Evolutionary conservation across 2,888 invertebrate species (phyloP), one percentile per base, ranked within the genome.

Genomic region (Pyrocoelia pectoralis): DNA sequence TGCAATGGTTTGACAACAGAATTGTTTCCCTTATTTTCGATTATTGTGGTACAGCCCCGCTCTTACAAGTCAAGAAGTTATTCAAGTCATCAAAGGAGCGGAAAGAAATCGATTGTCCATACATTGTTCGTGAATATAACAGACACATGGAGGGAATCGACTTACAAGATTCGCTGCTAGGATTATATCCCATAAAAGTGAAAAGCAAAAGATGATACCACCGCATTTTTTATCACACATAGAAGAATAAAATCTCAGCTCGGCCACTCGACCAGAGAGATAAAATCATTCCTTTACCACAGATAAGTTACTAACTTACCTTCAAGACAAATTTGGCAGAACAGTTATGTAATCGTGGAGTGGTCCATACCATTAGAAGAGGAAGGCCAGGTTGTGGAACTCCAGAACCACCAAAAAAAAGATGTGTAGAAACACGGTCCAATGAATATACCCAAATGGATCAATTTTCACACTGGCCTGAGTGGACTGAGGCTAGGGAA

Each of bases 201-300:
- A 65, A 24, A 61, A 67, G 67, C 40, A 54, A 55, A 15, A 71
- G 69, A 43, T 70, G 71, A 62, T 70, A 69, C 41, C 56, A 67
- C 12, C 56, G 61, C 4, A 65, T 70, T 8, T 71, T 70, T 48
- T 69, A 61, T 56, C 67, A 68, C 70, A 15, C 63, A 59, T 14
- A 55, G 58, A 56, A 52, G 58, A 61, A 64, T 59, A 1, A 56
- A 63, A 41, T 54, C 10, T 13, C 58, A 49, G 40, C 29, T 38
- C 18, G 52, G 58, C 15, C 2, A 24, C 24, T 24, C n/a, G n/a
- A n/a, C n/a, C n/a, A n/a, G n/a, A 53, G 17, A 28, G 40, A 55
- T 33, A 24, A 61, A 56, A 56, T 33, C 15, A 50, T 61, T n/a
- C 50, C 50, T 12, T 12, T 50, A n/a, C n/a, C n/a, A n/a, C n/a